A percentile compares a stretch with the other conserved stretches of the same genome.
Conservation (phyloP, 2,113 vertebrate genomes). For the Phaethornis superciliosus region DNA sequence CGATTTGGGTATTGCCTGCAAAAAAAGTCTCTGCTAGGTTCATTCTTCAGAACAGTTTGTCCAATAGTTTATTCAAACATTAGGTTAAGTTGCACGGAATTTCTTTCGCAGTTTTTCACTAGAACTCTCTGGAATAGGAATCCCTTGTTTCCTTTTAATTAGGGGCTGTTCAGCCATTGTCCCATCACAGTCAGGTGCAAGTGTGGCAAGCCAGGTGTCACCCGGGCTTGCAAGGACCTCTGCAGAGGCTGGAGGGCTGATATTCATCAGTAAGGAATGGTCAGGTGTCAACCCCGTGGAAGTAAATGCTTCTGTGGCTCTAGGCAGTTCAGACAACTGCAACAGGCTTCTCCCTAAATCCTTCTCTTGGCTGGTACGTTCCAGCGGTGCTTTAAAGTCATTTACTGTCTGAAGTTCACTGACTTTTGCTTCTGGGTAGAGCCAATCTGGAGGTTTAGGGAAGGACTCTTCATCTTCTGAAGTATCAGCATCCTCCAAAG, state of each 20-base stretch:
- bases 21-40: background rate
- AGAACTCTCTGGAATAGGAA: slow-evolving; percentile 20
- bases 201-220: background rate
- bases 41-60: background rate
- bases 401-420: slow-evolving; percentile 43
- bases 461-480: background rate
- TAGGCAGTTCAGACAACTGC: background rate
- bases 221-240: background rate
- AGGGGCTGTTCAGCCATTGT: background rate
- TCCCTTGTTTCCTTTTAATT: slow-evolving; percentile 70
- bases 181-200: background rate
- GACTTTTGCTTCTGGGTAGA: background rate
- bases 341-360: background rate
- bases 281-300: background rate
- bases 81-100: background rate
- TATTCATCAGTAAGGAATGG: background rate
- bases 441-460: background rate
- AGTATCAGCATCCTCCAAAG: background rate
- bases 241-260: background rate
- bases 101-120: slow-evolving; percentile 60
- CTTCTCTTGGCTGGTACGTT: background rate
- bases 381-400: background rate
- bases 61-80: background rate
- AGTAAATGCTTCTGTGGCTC: background rate
- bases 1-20: background rate